phyloP scores from a whole-genome alignment of 2,888 invertebrate genomes.

The Drosophila testacea region DNA sequence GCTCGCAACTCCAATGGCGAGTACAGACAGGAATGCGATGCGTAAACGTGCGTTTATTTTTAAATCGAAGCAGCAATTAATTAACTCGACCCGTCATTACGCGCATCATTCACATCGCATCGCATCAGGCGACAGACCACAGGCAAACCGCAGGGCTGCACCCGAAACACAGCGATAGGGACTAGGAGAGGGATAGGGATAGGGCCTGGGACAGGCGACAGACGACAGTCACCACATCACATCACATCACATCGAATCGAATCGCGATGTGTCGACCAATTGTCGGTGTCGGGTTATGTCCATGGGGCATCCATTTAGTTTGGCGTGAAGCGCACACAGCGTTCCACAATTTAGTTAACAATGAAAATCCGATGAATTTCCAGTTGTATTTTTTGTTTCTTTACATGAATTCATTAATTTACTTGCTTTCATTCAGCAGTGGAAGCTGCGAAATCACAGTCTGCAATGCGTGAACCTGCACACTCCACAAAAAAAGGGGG shows the following conservation, averaged over 20 bases:
- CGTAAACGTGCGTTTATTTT: constrained; percentile 77
- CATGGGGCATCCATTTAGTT: constrained; percentile 51
- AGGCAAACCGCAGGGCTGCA: constrained; percentile 56
- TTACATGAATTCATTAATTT: constrained; percentile 72
- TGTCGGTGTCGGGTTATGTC: constrained; percentile 41
- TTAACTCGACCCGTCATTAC: constrained; percentile 80
- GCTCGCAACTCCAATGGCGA: constrained; percentile 17
- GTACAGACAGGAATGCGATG: constrained; percentile 72
- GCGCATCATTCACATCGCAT: constrained; percentile 78
- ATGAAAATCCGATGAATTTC: constrained; percentile 41
- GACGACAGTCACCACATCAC: constrained; percentile 10
- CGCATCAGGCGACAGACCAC: constrained; percentile 78
- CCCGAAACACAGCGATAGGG: constrained; percentile 7
- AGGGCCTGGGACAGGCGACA: constrained; percentile 1
- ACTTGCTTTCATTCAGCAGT: constrained; percentile 19
- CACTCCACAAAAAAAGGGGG: constrained; percentile 13
- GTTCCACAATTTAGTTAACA: constrained; percentile 57
- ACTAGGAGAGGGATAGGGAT: neutral
- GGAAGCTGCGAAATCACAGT: constrained; percentile 55
- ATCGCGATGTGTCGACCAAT: constrained; percentile 61
- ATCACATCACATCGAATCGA: constrained; percentile 15
- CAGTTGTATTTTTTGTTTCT: constrained; percentile 37
- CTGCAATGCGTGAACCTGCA: constrained; percentile 58
- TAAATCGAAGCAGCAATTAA: constrained; percentile 80
- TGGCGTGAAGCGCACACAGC: constrained; percentile 68